A percentile compares a stretch with the other conserved stretches of the same genome.
Evolutionary conservation across 2,888 invertebrate species (phyloP).

Genomic region (Acronicta leporina): DNA sequence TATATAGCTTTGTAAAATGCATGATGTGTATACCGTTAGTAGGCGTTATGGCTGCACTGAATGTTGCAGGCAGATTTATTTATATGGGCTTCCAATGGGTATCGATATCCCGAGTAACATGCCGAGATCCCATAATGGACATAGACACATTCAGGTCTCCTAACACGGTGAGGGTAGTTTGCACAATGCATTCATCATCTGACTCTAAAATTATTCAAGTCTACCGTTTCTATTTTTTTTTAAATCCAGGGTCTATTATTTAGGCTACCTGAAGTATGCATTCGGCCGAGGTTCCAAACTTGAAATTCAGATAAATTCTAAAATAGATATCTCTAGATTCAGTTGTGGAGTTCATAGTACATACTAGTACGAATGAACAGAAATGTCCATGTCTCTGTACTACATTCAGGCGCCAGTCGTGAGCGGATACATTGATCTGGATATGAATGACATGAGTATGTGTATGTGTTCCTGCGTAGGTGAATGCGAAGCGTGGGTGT

Average conservation of each 20-base stretch:
- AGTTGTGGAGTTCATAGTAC: conserved; percentile 6
- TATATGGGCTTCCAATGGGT: conserved; percentile 25
- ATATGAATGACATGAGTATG: conserved; percentile 40
- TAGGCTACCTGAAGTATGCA: conserved; percentile 29
- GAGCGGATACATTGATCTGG: conserved; percentile 41
- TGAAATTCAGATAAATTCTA: conserved; percentile 17
- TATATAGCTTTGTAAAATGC: conserved; percentile 23
- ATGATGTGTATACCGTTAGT: conserved; percentile 11
- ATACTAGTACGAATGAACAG: conserved; percentile 5
- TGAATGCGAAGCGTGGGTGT: conserved; percentile 6
- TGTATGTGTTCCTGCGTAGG: conserved; percentile 12
- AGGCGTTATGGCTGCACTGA: conserved; percentile 31
- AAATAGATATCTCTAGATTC: conserved; percentile 17
- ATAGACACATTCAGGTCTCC: not conserved
- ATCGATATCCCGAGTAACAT: conserved; percentile 12
- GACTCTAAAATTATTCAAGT: too few relatives aligned
- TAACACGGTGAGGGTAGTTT: not conserved
- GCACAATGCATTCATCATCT: not conserved
- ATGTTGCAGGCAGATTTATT: conserved; percentile 33
- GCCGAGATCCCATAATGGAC: conserved; percentile 10
- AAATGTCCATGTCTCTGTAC: conserved; percentile 20
- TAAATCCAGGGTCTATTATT: conserved; percentile 2
- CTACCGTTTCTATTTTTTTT: not conserved
- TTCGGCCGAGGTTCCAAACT: conserved; percentile 18
- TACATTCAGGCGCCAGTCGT: conserved; percentile 28